Percentiles rank a stretch among this genome's conserved stretches.
Evolutionary conservation across 2,113 vertebrate species (phyloP).

Genomic region (Microtus richardsoni): DNA sequence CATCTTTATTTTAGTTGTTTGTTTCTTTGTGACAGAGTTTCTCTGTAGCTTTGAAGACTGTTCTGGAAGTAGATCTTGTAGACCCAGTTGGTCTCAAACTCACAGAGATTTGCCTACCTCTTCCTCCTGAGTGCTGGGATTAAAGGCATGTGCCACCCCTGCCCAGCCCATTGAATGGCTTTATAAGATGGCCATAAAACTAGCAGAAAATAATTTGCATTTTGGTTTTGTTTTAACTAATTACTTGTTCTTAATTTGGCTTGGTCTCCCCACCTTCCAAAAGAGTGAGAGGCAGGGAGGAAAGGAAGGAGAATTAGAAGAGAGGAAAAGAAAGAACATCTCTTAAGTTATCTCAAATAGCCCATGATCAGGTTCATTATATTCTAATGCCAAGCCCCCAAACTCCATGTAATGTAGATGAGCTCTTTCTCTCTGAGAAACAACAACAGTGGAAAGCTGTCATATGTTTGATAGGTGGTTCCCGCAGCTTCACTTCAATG

Average conservation of each 20-base stretch:
- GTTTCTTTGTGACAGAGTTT: too few species aligned
- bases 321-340: neutral
- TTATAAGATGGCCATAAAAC: neutral
- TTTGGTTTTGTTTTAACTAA: neutral
- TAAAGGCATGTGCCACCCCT: too few species aligned
- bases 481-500: neutral
- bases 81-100: too few species aligned
- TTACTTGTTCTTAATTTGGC: neutral
- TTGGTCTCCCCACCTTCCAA: accelerated
- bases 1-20: too few species aligned
- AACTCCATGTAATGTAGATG: neutral
- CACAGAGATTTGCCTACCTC: too few species aligned
- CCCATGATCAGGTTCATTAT: neutral
- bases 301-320: neutral
- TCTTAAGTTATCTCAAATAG: neutral
- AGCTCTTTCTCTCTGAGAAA: neutral
- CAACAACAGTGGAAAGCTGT: neutral
- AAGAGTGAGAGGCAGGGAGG: neutral
- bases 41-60: too few species aligned
- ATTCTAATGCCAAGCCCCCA: neutral
- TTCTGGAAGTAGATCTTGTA: too few species aligned
- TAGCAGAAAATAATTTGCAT: neutral
- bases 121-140: too few species aligned
- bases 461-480: neutral
- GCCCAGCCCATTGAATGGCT: neutral